These are phyloP conservation scores for Colaptes auratus DNA, from an alignment of 2,113 vertebrate species.

Conservation along the genomic window DNA sequence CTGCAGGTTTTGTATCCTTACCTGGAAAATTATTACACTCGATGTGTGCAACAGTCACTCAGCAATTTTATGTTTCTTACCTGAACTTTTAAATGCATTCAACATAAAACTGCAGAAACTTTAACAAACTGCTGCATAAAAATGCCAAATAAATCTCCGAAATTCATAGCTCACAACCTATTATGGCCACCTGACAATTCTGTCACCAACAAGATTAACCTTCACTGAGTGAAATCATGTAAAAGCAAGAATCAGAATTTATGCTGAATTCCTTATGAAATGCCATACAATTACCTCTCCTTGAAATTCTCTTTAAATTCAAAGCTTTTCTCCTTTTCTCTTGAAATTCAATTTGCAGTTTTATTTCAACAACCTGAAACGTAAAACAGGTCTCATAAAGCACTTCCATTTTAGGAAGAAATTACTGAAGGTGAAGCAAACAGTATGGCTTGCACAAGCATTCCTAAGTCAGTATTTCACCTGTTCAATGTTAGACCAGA, in stretches of 20 bases:
- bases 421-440: background rate
- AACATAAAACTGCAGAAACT: background rate
- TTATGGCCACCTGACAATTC: background rate
- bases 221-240: background rate
- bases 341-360: slow-evolving; percentile 90
- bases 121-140: background rate
- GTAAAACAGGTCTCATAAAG: background rate
- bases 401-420: background rate
- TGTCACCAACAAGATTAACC: background rate
- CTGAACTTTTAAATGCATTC: background rate
- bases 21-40: slow-evolving; percentile 70
- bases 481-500: slow-evolving; percentile 94
- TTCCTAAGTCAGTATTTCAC: slow-evolving; percentile 33
- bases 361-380: slow-evolving; percentile 90
- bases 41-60: background rate
- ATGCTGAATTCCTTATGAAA: background rate
- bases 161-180: background rate
- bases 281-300: slow-evolving; percentile 76
- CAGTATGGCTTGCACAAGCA: background rate
- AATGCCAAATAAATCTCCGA: fast-evolving
- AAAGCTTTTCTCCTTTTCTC: slow-evolving; percentile 87
- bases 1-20: slow-evolving; percentile 59
- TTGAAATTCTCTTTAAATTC: slow-evolving; percentile 80
- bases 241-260: background rate
- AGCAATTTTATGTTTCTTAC: background rate